phyloP scores from a whole-genome alignment of 2,888 invertebrate species.

The Bellardia bayeri region DNA sequence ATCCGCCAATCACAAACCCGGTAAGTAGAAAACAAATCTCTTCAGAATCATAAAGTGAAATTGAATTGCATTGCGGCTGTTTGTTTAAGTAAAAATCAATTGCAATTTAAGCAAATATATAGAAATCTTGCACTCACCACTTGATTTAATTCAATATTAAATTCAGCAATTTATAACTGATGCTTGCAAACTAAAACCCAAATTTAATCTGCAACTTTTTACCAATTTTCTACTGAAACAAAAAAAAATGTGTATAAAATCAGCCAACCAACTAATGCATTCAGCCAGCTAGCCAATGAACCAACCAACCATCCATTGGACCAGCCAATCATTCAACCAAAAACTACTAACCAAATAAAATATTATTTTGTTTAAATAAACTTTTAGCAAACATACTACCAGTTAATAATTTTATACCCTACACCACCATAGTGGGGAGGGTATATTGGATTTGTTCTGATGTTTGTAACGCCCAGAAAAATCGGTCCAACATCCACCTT shows the following conservation, averaged over 20 bases:
- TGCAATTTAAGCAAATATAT: slow-evolving; percentile 2
- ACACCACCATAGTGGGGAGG: too few species aligned
- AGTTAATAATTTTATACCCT: background rate
- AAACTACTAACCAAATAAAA: slow-evolving; percentile 41
- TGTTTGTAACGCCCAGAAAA: too few species aligned
- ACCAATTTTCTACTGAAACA: slow-evolving; percentile 1
- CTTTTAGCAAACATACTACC: too few species aligned
- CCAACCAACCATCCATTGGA: background rate
- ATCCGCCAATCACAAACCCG: slow-evolving; percentile 76
- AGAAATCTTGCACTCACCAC: slow-evolving; percentile 4
- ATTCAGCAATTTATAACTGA: background rate
- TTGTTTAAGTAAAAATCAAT: background rate
- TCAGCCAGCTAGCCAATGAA: background rate
- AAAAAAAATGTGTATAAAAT: background rate
- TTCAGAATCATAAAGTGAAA: background rate
- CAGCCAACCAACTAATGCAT: background rate
- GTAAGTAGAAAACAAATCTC: slow-evolving; percentile 72
- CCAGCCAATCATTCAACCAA: slow-evolving; percentile 27
- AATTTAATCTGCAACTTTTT: slow-evolving; percentile 25
- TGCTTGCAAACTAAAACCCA: background rate
- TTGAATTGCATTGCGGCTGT: slow-evolving; percentile 49
- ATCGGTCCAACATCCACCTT: too few species aligned
- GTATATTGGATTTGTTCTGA: too few species aligned
- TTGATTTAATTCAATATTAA: slow-evolving; percentile 12
- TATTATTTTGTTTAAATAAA: slow-evolving; percentile 22